Base-by-base conservation (phyloP, 2,797 vertebrate species). In the Parotocinclus haroldoi region DNA sequence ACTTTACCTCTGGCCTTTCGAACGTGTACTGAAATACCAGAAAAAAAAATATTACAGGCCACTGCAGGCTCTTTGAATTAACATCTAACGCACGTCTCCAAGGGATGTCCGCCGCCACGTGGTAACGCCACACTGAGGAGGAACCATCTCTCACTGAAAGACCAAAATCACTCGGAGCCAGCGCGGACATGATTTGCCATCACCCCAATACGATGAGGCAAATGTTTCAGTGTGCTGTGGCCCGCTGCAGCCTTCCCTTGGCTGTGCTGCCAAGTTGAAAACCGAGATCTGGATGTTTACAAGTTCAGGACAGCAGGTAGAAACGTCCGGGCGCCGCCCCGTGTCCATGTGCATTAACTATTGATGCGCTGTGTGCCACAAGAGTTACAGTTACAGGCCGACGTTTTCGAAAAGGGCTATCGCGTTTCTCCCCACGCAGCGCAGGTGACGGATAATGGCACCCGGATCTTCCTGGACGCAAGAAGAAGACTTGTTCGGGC, bases 311-410 rank as follows among this genome's bases (percentile, higher is more conserved):
- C 87, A 87, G 76, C 82, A 82, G 82, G 83, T 74, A 89, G 88
- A 89, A 85, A 87, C 87, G 86, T 89, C 83, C 88, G 86, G 86
- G 86, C 88, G 86, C 83, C 79, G 79, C 81, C 87, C 87, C 75
- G 87, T 85, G 86, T 88, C 86, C 84, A 82, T 83, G 73, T 53
- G 56, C 84, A 91, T 92, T 85, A 92, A 91, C 80, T 88, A 90
- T 91, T 91, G 84, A 92, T 90, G 80, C 81, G 80, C 82, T 84
- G 83, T 88, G 90, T 89, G 88, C 87, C 88, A 90, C 85, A 87
- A 77, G 78, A 90, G 89, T 90, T 91, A 89, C 89, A 86, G 88
- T 89, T 91, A 90, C 88, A 83, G 84, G 84, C 83, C 84, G 86
- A 66, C 62, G 83, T 79, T 85, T 83, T 86, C 75, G 75, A 85